Percentiles rank a stretch among this genome's conserved stretches.
phyloP scores from a whole-genome alignment of 2,888 invertebrate species.

The Drosophila kambysellisi region DNA sequence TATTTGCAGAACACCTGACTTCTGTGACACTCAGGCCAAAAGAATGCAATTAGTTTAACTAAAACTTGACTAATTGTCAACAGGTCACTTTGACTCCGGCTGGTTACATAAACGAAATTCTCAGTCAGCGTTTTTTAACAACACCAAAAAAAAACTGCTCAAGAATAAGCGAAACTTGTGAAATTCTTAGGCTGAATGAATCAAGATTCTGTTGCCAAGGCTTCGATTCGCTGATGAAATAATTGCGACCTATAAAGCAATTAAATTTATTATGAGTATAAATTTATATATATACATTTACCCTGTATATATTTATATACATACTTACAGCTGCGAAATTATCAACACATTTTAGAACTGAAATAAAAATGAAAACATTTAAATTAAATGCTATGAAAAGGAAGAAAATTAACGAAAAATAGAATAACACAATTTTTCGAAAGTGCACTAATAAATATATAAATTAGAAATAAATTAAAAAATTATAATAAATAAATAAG shows the following conservation, averaged over 20 bases:
- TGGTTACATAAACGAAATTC: neutral
- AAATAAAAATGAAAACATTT: neutral
- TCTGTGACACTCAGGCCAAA: slow-evolving; percentile 34
- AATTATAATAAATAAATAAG: neutral
- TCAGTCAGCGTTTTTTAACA: neutral
- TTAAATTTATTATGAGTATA: neutral
- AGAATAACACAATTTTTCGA: neutral
- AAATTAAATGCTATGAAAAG: neutral
- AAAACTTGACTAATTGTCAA: slow-evolving; percentile 43
- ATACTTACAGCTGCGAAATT: neutral
- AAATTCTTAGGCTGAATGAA: slow-evolving; percentile 31
- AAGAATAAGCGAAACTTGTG: slow-evolving; percentile 31
- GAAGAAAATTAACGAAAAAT: neutral
- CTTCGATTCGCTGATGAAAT: slow-evolving; percentile 41
- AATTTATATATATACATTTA: too few relatives aligned
- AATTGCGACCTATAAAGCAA: neutral
- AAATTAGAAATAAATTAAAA: neutral
- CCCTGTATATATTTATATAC: neutral
- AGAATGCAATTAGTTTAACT: slow-evolving; percentile 47
- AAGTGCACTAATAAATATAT: too few relatives aligned
- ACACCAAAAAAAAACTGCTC: slow-evolving; percentile 26
- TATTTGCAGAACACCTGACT: slow-evolving; percentile 27
- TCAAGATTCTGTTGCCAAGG: slow-evolving; percentile 28
- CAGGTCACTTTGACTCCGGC: neutral
- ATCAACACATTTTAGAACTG: neutral